Percentiles rank a stretch among this genome's conserved stretches.
Evolutionary conservation across 1,140 invertebrate genomes (phyloP).

Genomic region (Drosophila tani): DNA sequence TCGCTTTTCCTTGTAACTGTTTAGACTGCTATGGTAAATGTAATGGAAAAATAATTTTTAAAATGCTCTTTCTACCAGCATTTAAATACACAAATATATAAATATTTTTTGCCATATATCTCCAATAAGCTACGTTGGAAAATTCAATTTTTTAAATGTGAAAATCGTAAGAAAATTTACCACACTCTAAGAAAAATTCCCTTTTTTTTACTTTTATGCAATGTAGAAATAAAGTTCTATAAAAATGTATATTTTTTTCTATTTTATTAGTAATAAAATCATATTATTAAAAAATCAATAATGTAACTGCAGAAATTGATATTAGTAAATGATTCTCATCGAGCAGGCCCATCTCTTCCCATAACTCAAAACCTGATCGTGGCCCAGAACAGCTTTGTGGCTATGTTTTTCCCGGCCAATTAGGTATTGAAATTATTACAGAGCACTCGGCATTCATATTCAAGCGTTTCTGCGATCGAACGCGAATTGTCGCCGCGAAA

Average conservation of each 20-base stretch:
- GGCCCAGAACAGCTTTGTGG: background rate
- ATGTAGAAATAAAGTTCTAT: too few species aligned
- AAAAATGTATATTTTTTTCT: too few species aligned
- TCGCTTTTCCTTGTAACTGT: background rate
- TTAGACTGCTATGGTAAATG: background rate
- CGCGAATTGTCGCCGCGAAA: slow-evolving; percentile 56
- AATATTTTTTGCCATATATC: too few species aligned
- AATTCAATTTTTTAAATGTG: too few species aligned
- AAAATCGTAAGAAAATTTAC: too few species aligned
- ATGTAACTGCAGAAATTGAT: too few species aligned
- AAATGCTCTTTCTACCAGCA: background rate
- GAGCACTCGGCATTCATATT: slow-evolving; percentile 61
- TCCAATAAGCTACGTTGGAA: too few species aligned
- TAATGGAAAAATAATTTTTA: background rate
- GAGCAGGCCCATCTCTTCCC: background rate
- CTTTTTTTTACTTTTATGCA: too few species aligned
- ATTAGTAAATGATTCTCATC: slow-evolving; percentile 1
- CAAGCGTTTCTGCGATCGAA: slow-evolving; percentile 46
- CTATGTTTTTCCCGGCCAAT: slow-evolving; percentile 22
- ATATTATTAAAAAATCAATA: too few species aligned
- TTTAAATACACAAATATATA: background rate
- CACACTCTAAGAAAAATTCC: too few species aligned
- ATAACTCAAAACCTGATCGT: slow-evolving; percentile 19
- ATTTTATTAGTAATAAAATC: too few species aligned
- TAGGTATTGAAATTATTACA: slow-evolving; percentile 55